Percentiles rank a stretch among this genome's conserved stretches.
Conservation (phyloP, 2,113 vertebrate genomes). For the Ctenomys sociabilis region DNA sequence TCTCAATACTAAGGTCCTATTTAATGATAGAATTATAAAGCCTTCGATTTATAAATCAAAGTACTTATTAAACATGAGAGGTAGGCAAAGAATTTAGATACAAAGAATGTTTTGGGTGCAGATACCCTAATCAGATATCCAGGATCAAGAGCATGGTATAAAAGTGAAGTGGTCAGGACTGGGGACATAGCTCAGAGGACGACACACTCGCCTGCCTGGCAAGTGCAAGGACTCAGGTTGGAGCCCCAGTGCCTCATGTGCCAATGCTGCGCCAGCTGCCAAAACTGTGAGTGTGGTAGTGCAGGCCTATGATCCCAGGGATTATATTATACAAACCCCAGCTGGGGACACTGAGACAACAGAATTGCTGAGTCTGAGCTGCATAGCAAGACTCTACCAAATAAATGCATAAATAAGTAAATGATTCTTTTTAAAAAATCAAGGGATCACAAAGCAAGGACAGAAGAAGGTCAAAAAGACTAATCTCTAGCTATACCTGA, state of each 20-base stretch:
- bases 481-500: neutral
- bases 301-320: too few species aligned
- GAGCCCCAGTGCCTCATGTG: too few species aligned
- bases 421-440: neutral
- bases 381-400: too few species aligned
- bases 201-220: too few species aligned
- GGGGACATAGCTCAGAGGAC: too few species aligned
- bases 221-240: too few species aligned
- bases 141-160: neutral
- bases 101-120: neutral
- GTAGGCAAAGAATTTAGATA: neutral
- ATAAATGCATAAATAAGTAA: too few species aligned
- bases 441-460: neutral
- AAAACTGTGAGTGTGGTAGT: too few species aligned
- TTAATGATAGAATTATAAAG: neutral
- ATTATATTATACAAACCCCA: too few species aligned
- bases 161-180: neutral
- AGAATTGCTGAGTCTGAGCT: too few species aligned
- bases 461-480: neutral
- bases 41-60: neutral
- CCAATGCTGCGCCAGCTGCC: too few species aligned
- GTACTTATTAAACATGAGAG: neutral
- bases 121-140: neutral
- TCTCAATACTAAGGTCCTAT: neutral
- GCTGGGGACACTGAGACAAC: too few species aligned